phyloP scores from a whole-genome alignment of 2,888 invertebrate species.

The Pasiphila rectangulata region DNA sequence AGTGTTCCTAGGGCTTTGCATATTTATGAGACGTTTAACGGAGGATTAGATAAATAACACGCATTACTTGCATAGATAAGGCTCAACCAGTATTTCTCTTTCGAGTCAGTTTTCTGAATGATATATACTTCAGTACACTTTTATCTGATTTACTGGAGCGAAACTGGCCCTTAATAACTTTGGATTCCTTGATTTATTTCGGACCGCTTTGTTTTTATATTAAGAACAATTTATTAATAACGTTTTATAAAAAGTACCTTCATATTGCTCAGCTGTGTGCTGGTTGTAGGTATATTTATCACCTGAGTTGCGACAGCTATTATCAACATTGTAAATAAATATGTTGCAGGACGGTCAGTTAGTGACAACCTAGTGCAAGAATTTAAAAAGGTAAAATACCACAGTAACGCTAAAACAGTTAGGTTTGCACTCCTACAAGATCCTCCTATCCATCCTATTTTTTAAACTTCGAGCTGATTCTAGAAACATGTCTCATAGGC shows the following conservation, averaged over 20 bases:
- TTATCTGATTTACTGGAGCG: slow-evolving; percentile 21
- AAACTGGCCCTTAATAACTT: slow-evolving; percentile 15
- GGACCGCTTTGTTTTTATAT: slow-evolving; percentile 3
- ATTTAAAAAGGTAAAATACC: slow-evolving; percentile 2
- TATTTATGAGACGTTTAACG: slow-evolving; percentile 53
- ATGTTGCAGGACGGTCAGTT: neutral
- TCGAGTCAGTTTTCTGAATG: slow-evolving; percentile 18
- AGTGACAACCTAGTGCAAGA: slow-evolving; percentile 6
- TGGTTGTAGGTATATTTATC: slow-evolving; percentile 10
- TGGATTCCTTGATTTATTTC: slow-evolving; percentile 13
- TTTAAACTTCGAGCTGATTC: too few relatives aligned
- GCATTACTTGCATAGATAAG: slow-evolving; percentile 39
- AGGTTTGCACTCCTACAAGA: too few relatives aligned
- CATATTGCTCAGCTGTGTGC: too few relatives aligned
- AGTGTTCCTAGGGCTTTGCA: slow-evolving; percentile 49
- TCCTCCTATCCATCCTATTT: too few relatives aligned
- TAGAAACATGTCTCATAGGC: too few relatives aligned
- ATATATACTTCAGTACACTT: slow-evolving; percentile 17
- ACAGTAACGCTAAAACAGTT: too few relatives aligned
- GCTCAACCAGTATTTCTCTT: slow-evolving; percentile 31
- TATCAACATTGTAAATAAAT: slow-evolving; percentile 12
- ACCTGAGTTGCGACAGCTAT: slow-evolving; percentile 7
- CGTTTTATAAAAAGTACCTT: too few relatives aligned
- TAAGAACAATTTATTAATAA: slow-evolving; percentile 7
- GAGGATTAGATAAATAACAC: slow-evolving; percentile 47